A percentile compares a stretch with the other conserved stretches of the same genome.
Evolutionary conservation across 2,888 invertebrate species (phyloP).

Genomic region (Apodemia duryi): DNA sequence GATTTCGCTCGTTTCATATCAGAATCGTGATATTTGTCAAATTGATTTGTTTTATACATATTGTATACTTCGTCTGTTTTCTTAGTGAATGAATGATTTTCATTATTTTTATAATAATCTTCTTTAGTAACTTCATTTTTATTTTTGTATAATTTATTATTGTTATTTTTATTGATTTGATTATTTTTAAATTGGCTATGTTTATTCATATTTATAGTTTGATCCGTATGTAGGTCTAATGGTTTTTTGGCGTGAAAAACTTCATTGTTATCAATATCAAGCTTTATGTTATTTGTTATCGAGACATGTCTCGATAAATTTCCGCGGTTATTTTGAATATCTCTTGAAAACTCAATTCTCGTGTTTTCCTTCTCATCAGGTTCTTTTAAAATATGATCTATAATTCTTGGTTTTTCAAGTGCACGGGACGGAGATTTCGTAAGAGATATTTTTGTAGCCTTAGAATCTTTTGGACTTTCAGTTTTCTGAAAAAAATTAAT

Average conservation of each 20-base stretch:
- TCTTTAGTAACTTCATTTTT: not conserved
- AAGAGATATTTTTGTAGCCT: conserved; percentile 23
- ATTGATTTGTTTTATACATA: conserved; percentile 14
- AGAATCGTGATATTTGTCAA: conserved; percentile 26
- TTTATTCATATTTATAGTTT: not conserved
- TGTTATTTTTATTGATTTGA: not conserved
- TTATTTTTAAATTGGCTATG: not conserved
- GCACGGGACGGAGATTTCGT: conserved; percentile 3
- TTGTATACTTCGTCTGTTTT: conserved; percentile 19
- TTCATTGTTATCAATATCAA: not conserved
- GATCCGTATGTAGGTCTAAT: not conserved
- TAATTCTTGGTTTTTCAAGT: conserved; percentile 44
- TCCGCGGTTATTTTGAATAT: not conserved
- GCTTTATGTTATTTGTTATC: not conserved
- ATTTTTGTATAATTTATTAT: not conserved
- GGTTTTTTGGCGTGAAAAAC: not conserved
- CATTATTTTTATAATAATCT: not conserved
- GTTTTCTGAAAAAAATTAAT: conserved; percentile 8
- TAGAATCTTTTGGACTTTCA: conserved; percentile 26
- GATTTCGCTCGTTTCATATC: conserved; percentile 42
- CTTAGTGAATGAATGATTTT: conserved; percentile 1
- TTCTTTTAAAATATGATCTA: conserved; percentile 45
- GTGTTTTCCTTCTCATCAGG: not conserved
- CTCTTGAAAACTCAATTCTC: not conserved
- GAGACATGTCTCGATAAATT: not conserved